A percentile compares a stretch with the other conserved stretches of the same genome.
These are phyloP conservation scores for Thyatira batis DNA, from an alignment of 2,888 invertebrate genomes.

Conservation along the genomic window DNA sequence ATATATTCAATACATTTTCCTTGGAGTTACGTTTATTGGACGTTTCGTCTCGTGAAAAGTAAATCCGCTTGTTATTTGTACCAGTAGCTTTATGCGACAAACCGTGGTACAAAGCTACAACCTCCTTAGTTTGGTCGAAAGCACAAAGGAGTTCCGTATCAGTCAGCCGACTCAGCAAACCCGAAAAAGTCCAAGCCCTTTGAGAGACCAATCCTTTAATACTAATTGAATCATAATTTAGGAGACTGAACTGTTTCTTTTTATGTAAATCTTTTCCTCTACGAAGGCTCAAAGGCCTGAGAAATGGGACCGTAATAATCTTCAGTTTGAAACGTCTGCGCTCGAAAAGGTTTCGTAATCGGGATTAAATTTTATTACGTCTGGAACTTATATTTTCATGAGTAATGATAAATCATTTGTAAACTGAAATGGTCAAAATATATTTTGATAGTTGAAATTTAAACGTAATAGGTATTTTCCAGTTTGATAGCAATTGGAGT, in stretches of 20 bases:
- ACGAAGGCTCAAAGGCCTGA: slow-evolving; percentile 64
- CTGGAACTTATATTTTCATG: slow-evolving; percentile 39
- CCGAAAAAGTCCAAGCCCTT: slow-evolving; percentile 76
- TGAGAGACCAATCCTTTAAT: slow-evolving; percentile 79
- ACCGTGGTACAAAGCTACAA: slow-evolving; percentile 65
- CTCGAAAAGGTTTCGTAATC: slow-evolving; percentile 53
- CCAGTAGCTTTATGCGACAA: slow-evolving; percentile 61
- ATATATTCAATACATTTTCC: slow-evolving; percentile 16
- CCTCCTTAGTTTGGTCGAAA: slow-evolving; percentile 73
- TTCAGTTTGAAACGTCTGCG: slow-evolving; percentile 60
- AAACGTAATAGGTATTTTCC: neutral
- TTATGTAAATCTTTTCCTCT: slow-evolving; percentile 78
- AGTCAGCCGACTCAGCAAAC: slow-evolving; percentile 58
- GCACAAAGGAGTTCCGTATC: slow-evolving; percentile 74
- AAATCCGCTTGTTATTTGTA: slow-evolving; percentile 62
- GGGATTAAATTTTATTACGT: slow-evolving; percentile 60
- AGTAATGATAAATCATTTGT: slow-evolving; percentile 19
- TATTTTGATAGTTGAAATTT: too few relatives aligned
- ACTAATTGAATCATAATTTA: slow-evolving; percentile 82
- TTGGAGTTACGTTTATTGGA: neutral
- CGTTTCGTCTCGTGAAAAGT: slow-evolving; percentile 14
- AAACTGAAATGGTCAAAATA: neutral
- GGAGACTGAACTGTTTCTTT: slow-evolving; percentile 77
- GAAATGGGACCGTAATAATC: slow-evolving; percentile 69
- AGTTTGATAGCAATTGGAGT: neutral